Evolutionary conservation across 2,888 invertebrate species (phyloP).

Genomic region (Caenorhabditis zanzibari): DNA sequence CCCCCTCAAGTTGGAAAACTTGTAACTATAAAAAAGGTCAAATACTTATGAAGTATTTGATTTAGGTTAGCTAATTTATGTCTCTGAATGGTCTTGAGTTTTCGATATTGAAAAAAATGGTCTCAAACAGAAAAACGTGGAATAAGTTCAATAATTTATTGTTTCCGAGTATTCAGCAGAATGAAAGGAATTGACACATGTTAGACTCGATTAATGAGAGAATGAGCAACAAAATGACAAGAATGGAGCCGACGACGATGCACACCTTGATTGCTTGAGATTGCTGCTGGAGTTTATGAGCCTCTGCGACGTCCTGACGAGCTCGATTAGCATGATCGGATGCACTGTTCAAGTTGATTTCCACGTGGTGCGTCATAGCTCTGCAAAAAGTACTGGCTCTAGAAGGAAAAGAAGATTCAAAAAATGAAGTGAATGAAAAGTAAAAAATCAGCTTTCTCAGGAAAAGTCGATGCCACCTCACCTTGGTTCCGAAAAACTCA

Average conservation of each 20-base stretch:
- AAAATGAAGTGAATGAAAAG: no score
- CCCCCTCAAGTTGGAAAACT: no score
- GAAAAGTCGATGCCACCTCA: neutral
- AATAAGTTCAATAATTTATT: neutral
- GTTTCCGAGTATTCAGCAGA: neutral
- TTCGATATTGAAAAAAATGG: no score
- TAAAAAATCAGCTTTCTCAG: no score
- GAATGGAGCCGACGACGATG: neutral
- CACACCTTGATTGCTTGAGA: neutral
- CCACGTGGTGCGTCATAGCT: neutral
- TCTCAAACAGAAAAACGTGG: no score
- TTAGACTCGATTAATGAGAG: neutral
- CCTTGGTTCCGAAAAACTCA: neutral
- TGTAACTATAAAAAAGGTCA: no score
- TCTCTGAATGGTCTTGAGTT: no score
- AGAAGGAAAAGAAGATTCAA: neutral
- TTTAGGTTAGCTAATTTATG: no score
- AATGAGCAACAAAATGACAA: neutral
- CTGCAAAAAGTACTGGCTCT: neutral
- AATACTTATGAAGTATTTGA: no score
- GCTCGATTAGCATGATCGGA: neutral
- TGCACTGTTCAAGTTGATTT: constrained; percentile 4
- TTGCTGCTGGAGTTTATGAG: neutral
- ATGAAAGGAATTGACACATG: neutral
- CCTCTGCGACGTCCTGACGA: constrained; percentile 6